These are phyloP conservation scores for Panorpa germanica DNA, from an alignment of 2,888 invertebrate genomes.

Conservation along the genomic window DNA sequence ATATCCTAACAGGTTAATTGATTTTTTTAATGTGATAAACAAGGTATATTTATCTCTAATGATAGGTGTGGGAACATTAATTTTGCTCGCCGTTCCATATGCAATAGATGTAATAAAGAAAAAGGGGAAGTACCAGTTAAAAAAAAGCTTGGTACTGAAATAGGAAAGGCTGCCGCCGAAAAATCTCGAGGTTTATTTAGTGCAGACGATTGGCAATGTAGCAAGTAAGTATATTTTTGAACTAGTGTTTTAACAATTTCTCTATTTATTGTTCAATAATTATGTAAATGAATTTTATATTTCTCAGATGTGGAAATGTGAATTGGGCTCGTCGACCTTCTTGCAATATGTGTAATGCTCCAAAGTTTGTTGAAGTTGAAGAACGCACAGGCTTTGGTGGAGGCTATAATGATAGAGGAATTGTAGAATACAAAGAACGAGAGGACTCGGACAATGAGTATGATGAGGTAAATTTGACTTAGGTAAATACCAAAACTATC, in stretches of 20 bases:
- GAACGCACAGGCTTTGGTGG: slow-evolving; percentile 68
- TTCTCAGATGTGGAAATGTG: slow-evolving; percentile 99
- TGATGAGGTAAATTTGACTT: no score
- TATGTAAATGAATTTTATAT: no score
- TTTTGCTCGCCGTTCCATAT: slow-evolving; percentile 75
- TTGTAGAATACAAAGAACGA: slow-evolving; percentile 86
- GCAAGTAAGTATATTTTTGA: no score
- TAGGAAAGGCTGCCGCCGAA: slow-evolving; percentile 95
- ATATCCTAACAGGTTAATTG: no score
- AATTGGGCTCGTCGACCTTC: slow-evolving; percentile 94
- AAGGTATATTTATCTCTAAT: slow-evolving; percentile 8
- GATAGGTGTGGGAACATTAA: slow-evolving; percentile 75
- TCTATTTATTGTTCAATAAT: no score
- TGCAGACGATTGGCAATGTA: slow-evolving; percentile 99
- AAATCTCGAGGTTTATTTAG: slow-evolving; percentile 91
- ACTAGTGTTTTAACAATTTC: no score
- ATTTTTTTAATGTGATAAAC: no score
- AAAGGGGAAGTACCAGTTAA: slow-evolving; percentile 31
- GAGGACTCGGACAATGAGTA: slow-evolving; percentile 87
- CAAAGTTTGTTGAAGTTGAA: slow-evolving; percentile 88
- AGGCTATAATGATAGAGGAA: slow-evolving; percentile 88
- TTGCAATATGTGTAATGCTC: slow-evolving; percentile 98
- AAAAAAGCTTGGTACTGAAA: slow-evolving; percentile 85
- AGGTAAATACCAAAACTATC: no score
- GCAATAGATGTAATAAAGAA: slow-evolving; percentile 82